Base-by-base conservation (phyloP, 2,113 vertebrate species). In the Sinocyclocheilus anshuiensis region DNA sequence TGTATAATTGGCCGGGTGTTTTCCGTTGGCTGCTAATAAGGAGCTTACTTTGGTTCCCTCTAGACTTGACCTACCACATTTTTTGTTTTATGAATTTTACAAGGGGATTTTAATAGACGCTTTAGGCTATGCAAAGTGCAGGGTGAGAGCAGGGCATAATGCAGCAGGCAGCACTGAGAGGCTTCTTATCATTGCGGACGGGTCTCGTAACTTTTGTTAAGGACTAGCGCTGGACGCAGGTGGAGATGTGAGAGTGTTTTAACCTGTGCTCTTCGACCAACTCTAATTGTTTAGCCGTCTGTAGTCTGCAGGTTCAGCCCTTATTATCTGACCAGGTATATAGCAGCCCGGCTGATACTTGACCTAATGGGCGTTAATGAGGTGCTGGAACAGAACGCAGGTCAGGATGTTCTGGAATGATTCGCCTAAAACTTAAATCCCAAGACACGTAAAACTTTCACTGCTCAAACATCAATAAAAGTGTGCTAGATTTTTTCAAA, bases 61-160 rank as follows among this genome's bases (percentile, higher is more conserved):
- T 96, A 98, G 98, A 98, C 97, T 98, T 97, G 97, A 97, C 97
- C 97, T 95, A 97, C 97, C 97, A 96, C 97, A 93, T 97, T 99
- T 95, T 89, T 98, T 96, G 96, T 99, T 98, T 98, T 97, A 99
- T 98, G 97, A 98, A 99, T 99, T 99, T 99, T 99, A 99, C 98
- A 99, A 99, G 98, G 96, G 97, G 97, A 97, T 98, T 99, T 99
- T 99, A 99, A 99, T 98, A 98, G 97, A 97, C 96, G 97, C 98
- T 99, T 98, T 99, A 99, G 98, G 97, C 97, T 98, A 99, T 99
- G 98, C 98, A 99, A 99, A 99, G 98, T 96, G 97, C 97, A 96
- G 97, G 96, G 96, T 96, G 97, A 97, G 96, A 96, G 92, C 91
- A 94, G 96, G 95, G 96, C 94, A 97, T 98, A 97, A 97, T 97